Conservation (phyloP, 2,113 vertebrate genomes). For the Perca fluviatilis region DNA sequence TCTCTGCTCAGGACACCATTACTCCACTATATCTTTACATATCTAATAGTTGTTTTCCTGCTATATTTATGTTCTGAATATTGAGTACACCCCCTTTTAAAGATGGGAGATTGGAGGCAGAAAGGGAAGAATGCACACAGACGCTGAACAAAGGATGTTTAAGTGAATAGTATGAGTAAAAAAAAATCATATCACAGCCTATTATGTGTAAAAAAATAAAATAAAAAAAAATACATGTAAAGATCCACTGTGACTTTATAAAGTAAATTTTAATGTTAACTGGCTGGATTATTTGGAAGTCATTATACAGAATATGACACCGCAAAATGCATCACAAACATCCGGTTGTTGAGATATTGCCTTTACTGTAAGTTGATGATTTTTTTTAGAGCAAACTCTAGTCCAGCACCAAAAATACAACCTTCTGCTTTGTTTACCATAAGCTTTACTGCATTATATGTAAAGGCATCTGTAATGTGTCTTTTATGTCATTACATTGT, state of each 20-base stretch:
- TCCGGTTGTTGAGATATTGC: not conserved
- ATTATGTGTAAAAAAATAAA: not conserved
- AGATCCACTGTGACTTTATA: not conserved
- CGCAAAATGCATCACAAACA: not conserved
- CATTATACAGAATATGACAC: not conserved
- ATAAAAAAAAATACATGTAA: not conserved
- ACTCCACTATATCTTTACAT: no score
- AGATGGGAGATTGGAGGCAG: not conserved
- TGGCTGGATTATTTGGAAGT: not conserved
- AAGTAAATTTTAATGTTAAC: not conserved
- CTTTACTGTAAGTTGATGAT: not conserved
- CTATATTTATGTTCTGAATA: no score
- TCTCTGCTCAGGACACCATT: no score
- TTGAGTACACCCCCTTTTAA: no score
- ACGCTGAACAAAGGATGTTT: conserved; percentile 1
- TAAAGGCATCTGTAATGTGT: not conserved
- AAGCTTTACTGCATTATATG: not conserved
- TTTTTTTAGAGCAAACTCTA: not conserved
- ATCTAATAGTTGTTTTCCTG: no score
- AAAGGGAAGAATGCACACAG: not conserved
- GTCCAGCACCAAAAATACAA: not conserved
- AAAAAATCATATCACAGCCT: conserved; percentile 5
- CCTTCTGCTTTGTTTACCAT: not conserved
- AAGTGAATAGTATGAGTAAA: not conserved
- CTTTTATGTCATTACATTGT: conserved; percentile 12